Base-by-base conservation (phyloP, 2,797 vertebrate species). In the Dallia pectoralis region DNA sequence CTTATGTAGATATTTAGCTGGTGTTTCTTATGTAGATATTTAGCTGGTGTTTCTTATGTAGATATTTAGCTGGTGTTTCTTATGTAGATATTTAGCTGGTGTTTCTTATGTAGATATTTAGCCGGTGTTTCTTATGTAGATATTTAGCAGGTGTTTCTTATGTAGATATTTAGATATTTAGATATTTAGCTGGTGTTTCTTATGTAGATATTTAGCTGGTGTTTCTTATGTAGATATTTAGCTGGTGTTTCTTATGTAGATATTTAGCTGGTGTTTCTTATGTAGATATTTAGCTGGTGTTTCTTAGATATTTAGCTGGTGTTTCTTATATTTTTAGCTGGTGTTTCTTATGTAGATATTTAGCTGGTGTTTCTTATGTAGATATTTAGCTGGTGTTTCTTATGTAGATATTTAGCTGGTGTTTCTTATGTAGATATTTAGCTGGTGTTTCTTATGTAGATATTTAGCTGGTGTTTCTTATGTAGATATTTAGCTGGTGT, bases 1-100 rank as follows among this genome's bases (percentile, higher is more conserved):
- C 36, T 40, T 40, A 40, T 36, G n/a, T n/a, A n/a, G n/a, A n/a
- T n/a, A n/a, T 63, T 75, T 22, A 63, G 73, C 49, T 30, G 4
- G 29, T 15, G 5, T 3, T 62, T 5, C 36, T 40, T 40, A 40
- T 36, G n/a, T n/a, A n/a, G n/a, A n/a, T n/a, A n/a, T 63, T 75
- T 22, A 63, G 73, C 49, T 30, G 4, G 29, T 15, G 5, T 3
- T 62, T 5, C 36, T 40, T 40, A 40, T 36, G n/a, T n/a, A n/a
- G n/a, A n/a, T n/a, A n/a, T 63, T 75, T 22, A 63, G 73, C 49
- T 30, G 4, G 29, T 15, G 5, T 3, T 62, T 5, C 36, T 40
- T 40, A 40, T 36, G n/a, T n/a, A n/a, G n/a, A n/a, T n/a, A n/a
- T 63, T 75, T 22, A 63, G 73, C 49, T 30, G 4, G 29, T 15